phyloP scores from a whole-genome alignment of 2,888 invertebrate genomes.

The Lumbricus terrestris region DNA sequence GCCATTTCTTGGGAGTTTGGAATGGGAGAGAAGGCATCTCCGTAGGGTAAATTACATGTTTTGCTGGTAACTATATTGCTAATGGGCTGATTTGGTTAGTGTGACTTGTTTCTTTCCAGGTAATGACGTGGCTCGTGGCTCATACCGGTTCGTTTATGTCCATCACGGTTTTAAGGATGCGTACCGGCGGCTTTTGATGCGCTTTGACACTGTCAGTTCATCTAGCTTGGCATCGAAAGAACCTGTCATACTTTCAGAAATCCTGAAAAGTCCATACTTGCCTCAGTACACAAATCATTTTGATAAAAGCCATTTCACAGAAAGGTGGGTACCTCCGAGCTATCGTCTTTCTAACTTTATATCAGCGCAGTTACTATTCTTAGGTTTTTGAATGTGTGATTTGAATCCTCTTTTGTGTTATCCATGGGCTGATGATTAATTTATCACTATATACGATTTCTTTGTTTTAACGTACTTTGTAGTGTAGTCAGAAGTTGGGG shows the following conservation, averaged over 20 bases:
- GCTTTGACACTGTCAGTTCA: not conserved
- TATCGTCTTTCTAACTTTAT: not conserved
- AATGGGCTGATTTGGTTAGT: not conserved
- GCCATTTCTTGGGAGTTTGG: too few relatives aligned
- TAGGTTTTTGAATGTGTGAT: not conserved
- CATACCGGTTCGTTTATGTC: constrained; percentile 25
- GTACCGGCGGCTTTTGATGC: not conserved
- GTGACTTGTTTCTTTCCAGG: constrained; percentile 8
- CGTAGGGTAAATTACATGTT: not conserved
- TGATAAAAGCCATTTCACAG: not conserved
- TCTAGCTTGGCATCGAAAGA: not conserved
- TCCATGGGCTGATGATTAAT: not conserved
- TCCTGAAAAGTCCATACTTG: not conserved
- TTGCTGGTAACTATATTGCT: not conserved
- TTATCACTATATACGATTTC: not conserved
- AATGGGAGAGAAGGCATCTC: too few relatives aligned
- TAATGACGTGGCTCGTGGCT: constrained; percentile 31
- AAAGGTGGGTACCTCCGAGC: not conserved
- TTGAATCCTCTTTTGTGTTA: not conserved
- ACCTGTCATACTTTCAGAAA: not conserved
- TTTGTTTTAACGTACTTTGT: not conserved
- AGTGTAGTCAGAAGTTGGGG: not conserved
- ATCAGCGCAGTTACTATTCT: not conserved
- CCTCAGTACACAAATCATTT: not conserved
- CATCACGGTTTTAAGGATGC: constrained; percentile 25